phyloP scores from a whole-genome alignment of 2,113 vertebrate genomes.

The Dipodomys merriami region DNA sequence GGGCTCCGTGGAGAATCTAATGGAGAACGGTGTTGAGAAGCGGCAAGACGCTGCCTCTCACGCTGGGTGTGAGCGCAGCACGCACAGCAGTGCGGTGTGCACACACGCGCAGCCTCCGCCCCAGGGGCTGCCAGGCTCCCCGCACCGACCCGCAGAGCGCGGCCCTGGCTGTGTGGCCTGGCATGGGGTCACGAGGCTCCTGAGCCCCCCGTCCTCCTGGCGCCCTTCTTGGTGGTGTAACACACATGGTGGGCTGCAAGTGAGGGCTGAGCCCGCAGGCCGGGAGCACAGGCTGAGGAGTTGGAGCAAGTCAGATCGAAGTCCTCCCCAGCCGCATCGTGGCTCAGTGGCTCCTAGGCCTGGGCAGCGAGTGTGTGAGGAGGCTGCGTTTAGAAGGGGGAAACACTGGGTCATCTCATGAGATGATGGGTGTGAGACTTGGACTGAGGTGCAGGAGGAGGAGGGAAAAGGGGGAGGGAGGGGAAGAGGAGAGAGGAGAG shows the following conservation, averaged over 20 bases:
- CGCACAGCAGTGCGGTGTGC: no score
- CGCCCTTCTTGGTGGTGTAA: not conserved
- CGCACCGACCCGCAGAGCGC: no score
- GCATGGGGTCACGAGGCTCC: no score
- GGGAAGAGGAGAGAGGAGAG: rapidly evolving
- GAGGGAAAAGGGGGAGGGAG: not conserved
- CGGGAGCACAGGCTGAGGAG: no score
- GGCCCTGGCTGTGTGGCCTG: no score
- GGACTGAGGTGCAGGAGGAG: rapidly evolving
- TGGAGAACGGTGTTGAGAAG: not conserved
- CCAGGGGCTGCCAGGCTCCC: no score
- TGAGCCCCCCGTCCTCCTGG: no score
- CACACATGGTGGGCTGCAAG: no score
- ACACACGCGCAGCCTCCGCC: no score
- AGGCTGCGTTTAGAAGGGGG: not conserved
- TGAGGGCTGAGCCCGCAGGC: no score
- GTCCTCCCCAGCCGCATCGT: no score
- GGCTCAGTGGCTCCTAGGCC: rapidly evolving
- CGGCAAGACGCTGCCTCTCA: not conserved
- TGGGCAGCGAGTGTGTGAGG: not conserved
- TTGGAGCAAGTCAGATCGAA: not conserved
- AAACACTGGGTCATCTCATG: rapidly evolving
- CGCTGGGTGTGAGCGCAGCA: no score
- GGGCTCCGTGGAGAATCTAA: not conserved
- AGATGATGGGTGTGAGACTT: rapidly evolving